Evolutionary conservation across 2,113 vertebrate genomes (phyloP).

Genomic region (Raja brachyura): DNA sequence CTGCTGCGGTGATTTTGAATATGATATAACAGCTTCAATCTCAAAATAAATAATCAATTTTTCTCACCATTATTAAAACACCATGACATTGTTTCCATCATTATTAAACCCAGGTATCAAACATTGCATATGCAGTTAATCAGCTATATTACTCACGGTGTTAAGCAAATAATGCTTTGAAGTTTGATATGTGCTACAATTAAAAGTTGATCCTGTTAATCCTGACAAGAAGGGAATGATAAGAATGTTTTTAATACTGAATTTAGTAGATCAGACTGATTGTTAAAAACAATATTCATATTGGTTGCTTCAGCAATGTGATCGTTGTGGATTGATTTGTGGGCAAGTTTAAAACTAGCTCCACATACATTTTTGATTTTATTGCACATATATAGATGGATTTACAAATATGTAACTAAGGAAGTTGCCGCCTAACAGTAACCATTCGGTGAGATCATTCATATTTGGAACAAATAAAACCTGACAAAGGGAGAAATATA

Average conservation of each 20-base stretch:
- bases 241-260: slow-evolving; percentile 24
- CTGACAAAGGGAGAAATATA: background rate
- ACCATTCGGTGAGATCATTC: background rate
- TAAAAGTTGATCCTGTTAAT: slow-evolving; percentile 29
- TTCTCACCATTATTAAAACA: background rate
- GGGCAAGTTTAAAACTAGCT: background rate
- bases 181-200: slow-evolving; percentile 36
- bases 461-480: background rate
- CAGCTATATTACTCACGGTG: slow-evolving; percentile 15
- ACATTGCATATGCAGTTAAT: slow-evolving; percentile 34
- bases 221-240: slow-evolving; percentile 32
- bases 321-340: background rate
- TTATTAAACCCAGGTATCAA: slow-evolving; percentile 30
- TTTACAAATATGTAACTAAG: background rate
- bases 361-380: background rate
- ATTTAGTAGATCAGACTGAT: slow-evolving; percentile 24
- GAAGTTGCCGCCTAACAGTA: background rate
- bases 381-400: background rate
- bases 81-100: background rate
- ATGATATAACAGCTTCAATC: background rate
- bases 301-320: background rate
- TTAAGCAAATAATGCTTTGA: slow-evolving; percentile 34
- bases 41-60: background rate
- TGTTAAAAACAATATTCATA: slow-evolving; percentile 25
- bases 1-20: background rate